Evolutionary conservation across 2,888 invertebrate genomes (phyloP), one percentile per base, ranked within the genome.

Genomic region (Lordiphosa fenestrarum): DNA sequence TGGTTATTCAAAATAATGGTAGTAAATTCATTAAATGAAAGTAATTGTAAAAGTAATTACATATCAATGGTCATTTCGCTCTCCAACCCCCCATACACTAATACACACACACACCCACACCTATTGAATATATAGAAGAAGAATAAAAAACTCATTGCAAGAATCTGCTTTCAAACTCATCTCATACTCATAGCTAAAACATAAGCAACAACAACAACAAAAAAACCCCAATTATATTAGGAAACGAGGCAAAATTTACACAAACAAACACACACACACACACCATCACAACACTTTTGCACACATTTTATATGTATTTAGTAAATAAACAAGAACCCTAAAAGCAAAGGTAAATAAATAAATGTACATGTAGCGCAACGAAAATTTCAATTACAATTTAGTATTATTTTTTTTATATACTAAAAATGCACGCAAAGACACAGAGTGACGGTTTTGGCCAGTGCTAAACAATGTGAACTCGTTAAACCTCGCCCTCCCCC

Each of bases 101-200:
- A 40, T 6, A 40, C 44, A 40, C 44, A 56, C 42, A 65, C 40
- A 54, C 15, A 57, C 36, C 61, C 19, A 71, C 44, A 50, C 57
- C 33, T 56, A 64, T 42, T 51, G 64, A 64, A 50, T 63, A 62
- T 55, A 59, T 38, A 56, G 39, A 57, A 25, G 6, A 23, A 23
- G 5, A 23, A n/a, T n/a, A 0, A 23, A 56, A 68, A 69, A 80
- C 55, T 73, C 73, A 67, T 75, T 78, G 81, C 73, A 54, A 76
- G 72, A 81, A 82, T 78, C 78, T 75, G 80, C 84, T 73, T 81
- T 73, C 80, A 78, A 76, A 82, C 82, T 77, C 77, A 77, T 77
- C 82, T 77, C 77, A 77, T 77, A 77, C 69, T 78, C 77, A 77
- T 77, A 77, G 80, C 73, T 77, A 77, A 71, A 56, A 78, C 65